Conservation (phyloP, 2,888 invertebrate species). For the Salpingus planirostris region DNA sequence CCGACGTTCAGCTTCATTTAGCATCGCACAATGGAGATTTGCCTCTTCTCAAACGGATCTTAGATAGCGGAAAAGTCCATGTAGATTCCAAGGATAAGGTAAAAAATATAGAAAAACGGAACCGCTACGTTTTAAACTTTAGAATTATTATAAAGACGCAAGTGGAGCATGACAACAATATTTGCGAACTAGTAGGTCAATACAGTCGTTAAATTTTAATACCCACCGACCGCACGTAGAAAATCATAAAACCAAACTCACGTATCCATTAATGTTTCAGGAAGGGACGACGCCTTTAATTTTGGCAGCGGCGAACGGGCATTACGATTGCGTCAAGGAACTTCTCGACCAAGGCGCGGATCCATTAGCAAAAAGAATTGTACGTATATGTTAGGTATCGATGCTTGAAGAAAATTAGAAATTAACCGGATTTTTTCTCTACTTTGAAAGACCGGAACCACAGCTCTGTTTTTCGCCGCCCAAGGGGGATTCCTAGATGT, state of each 20-base stretch:
- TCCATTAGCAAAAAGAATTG: conserved; percentile 72
- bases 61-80: conserved; percentile 90
- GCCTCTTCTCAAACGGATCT: conserved; percentile 62
- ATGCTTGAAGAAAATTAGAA: too few species aligned
- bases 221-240: too few species aligned
- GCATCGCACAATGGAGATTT: conserved; percentile 83
- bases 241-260: too few species aligned
- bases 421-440: conserved; percentile 32
- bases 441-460: conserved; percentile 94
- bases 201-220: too few species aligned
- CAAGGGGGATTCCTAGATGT: conserved; percentile 87
- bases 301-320: conserved; percentile 84
- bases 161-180: too few species aligned
- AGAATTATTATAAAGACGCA: too few species aligned
- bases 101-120: too few species aligned
- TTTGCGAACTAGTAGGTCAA: too few species aligned
- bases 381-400: conserved; percentile 34
- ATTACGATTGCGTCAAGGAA: conserved; percentile 78
- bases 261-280: too few species aligned
- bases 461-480: conserved; percentile 87
- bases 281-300: conserved; percentile 92
- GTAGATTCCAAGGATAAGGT: conserved; percentile 93
- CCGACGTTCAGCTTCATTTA: conserved; percentile 86
- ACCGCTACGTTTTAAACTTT: too few species aligned
- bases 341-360: conserved; percentile 87